Percentiles rank a stretch among this genome's conserved stretches.
Evolutionary conservation across 2,113 vertebrate genomes (phyloP).

Genomic region (Pandion haliaetus): DNA sequence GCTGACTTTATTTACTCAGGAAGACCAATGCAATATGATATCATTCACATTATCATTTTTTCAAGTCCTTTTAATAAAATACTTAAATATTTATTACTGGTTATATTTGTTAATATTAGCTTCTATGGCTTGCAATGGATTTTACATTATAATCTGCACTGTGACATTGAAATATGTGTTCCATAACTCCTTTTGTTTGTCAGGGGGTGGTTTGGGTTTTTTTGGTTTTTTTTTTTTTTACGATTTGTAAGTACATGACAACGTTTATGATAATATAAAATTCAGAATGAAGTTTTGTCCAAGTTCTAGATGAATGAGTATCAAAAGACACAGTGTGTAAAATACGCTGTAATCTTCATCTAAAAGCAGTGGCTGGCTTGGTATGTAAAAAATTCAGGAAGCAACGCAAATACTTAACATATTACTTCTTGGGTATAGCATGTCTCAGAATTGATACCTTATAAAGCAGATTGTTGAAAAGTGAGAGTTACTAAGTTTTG

Average conservation of each 20-base stretch:
- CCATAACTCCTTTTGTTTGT: not conserved
- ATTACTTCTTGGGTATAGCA: conserved; percentile 34
- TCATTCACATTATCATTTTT: not conserved
- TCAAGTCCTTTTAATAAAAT: conserved; percentile 27
- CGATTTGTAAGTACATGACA: conserved; percentile 44
- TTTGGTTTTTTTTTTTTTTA: conserved; percentile 6
- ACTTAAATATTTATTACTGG: not conserved
- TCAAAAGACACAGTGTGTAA: not conserved
- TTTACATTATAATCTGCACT: not conserved
- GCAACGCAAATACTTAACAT: conserved; percentile 35
- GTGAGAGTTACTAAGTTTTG: conserved; percentile 15
- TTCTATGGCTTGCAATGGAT: conserved; percentile 15
- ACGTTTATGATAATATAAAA: conserved; percentile 33
- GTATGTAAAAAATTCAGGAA: conserved; percentile 17
- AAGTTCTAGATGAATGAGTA: conserved; percentile 18
- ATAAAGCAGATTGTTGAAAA: conserved; percentile 58
- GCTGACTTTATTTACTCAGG: not conserved
- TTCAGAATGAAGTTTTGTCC: conserved; percentile 28
- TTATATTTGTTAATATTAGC: not conserved
- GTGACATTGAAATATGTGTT: not conserved
- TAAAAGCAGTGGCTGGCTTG: not conserved
- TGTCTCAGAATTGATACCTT: conserved; percentile 48
- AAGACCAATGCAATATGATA: not conserved
- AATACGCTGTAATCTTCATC: not conserved
- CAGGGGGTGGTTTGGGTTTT: not conserved